Conservation (phyloP, 2,113 vertebrate species). For the Antidorcas marsupialis region DNA sequence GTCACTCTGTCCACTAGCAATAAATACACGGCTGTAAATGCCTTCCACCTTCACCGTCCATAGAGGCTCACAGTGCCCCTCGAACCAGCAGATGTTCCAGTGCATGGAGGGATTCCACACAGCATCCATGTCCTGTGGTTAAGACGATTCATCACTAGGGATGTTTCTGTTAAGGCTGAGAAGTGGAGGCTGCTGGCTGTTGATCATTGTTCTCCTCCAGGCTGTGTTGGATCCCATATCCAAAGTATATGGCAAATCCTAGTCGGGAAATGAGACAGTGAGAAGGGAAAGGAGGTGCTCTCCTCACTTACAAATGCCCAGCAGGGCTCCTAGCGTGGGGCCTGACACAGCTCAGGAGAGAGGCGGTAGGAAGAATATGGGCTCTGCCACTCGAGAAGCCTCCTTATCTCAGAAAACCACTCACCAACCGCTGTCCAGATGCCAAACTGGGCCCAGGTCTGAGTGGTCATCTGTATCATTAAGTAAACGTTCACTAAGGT, state of each 20-base stretch:
- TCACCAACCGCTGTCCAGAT: slow-evolving; percentile 90
- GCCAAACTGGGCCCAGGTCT: slow-evolving; percentile 86
- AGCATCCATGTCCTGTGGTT: not conserved
- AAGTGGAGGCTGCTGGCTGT: not conserved
- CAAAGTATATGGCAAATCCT: slow-evolving; percentile 93
- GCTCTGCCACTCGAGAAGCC: not conserved
- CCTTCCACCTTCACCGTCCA: not conserved
- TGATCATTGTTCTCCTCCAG: slow-evolving; percentile 55
- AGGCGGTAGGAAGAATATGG: rapidly evolving
- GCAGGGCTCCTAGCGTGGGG: rapidly evolving
- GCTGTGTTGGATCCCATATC: slow-evolving; percentile 89
- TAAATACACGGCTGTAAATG: not conserved
- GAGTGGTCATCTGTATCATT: slow-evolving; percentile 87
- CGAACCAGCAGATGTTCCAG: not conserved
- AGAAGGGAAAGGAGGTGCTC: not conserved
- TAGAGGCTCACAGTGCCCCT: rapidly evolving
- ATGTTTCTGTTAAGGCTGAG: not conserved
- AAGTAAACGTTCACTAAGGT: not conserved
- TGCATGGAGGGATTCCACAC: rapidly evolving
- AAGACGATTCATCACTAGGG: not conserved
- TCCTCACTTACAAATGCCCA: not conserved
- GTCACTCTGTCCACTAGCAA: not conserved
- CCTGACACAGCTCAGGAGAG: not conserved
- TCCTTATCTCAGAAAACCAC: not conserved
- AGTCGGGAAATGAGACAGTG: not conserved